Evolutionary conservation across 92 coral and sea anemone genomes (phyloP).

Genomic region (Parazoanthus darwini): DNA sequence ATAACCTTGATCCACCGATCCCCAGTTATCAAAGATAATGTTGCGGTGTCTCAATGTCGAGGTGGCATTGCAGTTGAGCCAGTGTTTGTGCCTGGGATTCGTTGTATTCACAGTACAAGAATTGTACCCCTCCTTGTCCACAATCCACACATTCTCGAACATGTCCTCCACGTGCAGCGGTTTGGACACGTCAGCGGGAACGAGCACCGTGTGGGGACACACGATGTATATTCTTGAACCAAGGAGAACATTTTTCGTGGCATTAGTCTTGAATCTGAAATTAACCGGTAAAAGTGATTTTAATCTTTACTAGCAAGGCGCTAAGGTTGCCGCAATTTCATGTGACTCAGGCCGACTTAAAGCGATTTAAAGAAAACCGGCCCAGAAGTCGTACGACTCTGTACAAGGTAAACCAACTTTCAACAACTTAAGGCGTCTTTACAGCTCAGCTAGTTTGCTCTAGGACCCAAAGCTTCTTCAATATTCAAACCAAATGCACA

Average conservation of each 20-base stretch:
- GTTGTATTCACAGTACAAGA: conserved; percentile 31
- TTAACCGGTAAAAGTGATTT: background rate
- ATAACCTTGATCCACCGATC: conserved; percentile 38
- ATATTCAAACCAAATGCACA: too few species aligned
- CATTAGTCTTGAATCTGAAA: conserved; percentile 29
- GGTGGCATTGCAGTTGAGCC: conserved; percentile 38
- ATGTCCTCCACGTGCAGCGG: conserved; percentile 35
- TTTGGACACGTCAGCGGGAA: conserved; percentile 31
- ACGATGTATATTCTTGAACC: conserved; percentile 42
- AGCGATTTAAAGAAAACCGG: too few species aligned
- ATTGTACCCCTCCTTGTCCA: conserved; percentile 26
- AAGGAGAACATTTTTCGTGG: conserved; percentile 28
- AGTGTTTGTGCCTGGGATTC: conserved; percentile 34
- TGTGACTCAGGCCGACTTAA: too few species aligned
- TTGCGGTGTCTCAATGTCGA: conserved; percentile 36
- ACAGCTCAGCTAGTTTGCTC: too few species aligned
- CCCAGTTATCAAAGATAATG: conserved; percentile 32
- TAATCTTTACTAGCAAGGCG: too few species aligned
- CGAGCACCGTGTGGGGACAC: conserved; percentile 34
- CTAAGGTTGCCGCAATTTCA: too few species aligned
- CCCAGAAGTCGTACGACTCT: too few species aligned
- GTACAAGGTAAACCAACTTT: too few species aligned
- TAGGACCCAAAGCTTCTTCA: too few species aligned
- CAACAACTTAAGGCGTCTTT: too few species aligned
- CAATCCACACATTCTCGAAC: conserved; percentile 45